Base-by-base conservation (phyloP, 2,113 vertebrate species). In the Ascaphus truei region DNA sequence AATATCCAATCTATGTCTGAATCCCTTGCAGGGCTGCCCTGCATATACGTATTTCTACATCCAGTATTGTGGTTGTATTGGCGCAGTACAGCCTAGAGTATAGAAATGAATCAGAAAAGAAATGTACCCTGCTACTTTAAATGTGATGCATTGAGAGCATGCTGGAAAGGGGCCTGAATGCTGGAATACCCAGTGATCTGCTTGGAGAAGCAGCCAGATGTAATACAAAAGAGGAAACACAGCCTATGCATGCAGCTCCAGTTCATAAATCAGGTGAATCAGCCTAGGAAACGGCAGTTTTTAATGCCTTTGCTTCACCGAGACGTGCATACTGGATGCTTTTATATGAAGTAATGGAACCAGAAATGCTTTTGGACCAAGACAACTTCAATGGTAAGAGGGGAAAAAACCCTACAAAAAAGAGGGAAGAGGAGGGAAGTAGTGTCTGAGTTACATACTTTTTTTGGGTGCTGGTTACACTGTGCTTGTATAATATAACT, bases 371-470 rank as follows among this genome's bases (percentile, higher is more conserved):
- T 65, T 71, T 80, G 74, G 85, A 86, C 80, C 89, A 77, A 72
- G 89, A 86, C 81, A 77, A 81, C 85, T 85, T 85, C 72, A 84
- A 79, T 85, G 91, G 92, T 93, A 91, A 91, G 86, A 72, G 77
- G 76, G 31, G 74, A n/a, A n/a, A n/a, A 13, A 26, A n/a, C 5
- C 8, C 11, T 5, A 22, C 15, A 12, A 41, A 15, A 41, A 15
- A 41, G 13, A 41, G 13, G 13, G n/a, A 15, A 41, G n/a, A 41
- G 13, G 13, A 41, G 13, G n/a, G 13, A 41, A 41, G n/a, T 4
- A n/a, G n/a, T n/a, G n/a, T n/a, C n/a, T n/a, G n/a, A n/a, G n/a
- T n/a, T n/a, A n/a, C n/a, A n/a, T n/a, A n/a, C n/a, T n/a, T n/a
- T n/a, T n/a, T n/a, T n/a, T n/a, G n/a, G n/a, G n/a, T n/a, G n/a